Base-by-base conservation (phyloP, 2,797 vertebrate genomes). In the Notoglanidium macrostoma region DNA sequence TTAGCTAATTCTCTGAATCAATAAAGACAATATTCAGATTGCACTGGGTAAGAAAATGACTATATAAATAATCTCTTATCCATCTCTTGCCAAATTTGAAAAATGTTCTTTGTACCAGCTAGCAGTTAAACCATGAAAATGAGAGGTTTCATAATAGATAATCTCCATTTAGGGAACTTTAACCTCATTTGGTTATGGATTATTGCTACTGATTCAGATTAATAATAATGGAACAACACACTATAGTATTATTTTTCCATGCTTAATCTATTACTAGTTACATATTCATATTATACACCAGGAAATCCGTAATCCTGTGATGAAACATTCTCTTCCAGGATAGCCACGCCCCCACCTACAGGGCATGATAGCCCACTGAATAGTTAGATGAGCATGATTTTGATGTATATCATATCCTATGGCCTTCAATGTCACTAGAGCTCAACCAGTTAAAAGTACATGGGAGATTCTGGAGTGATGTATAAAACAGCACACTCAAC, bases 1-100 rank as follows among this genome's bases (percentile, higher is more conserved):
- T 91, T 89, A 87, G 81, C 77, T 86, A 79, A 90, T 88, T 78
- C 84, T 88, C 78, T 85, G 82, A 84, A 83, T 67, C 83, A 87
- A 87, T 85, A 86, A 77, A 83, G 85, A 49, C 72, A 67, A 89
- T 83, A 85, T 61, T 74, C 74, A 67, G 85, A 44, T 67, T 81
- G 79, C 57, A 32, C n/a, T 84, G 67, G 74, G 83, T 86, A 49
- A 76, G 61, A 84, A 76, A 80, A 86, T 87, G 44, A 87, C n/a
- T 46, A n/a, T 55, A 80, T 57, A 63, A 78, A 86, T 68, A 83
- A 83, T 14, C 15, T 68, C 61, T 8, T 49, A 65, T 51, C 15
- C 14, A 46, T 63, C 12, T 67, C 32, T 61, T 61, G 32, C 76
- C 76, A 59, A 79, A 79, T 79, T 57, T 10, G 21, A 26, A 70